Evolutionary conservation across 1,140 invertebrate genomes (phyloP).

Genomic region (Drosophila mojavensis): DNA sequence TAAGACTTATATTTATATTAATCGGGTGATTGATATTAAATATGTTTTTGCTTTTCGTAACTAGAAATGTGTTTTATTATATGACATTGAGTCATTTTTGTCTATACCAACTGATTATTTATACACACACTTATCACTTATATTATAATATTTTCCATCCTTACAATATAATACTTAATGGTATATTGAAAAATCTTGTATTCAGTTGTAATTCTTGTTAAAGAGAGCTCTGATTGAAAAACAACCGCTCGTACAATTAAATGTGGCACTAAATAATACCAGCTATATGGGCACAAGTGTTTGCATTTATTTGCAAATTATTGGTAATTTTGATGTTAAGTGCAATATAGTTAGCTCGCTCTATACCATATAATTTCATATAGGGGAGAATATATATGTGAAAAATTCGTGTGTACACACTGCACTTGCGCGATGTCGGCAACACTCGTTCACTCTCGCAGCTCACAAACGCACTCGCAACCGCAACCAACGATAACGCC

Average conservation of each 20-base stretch:
- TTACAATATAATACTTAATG: neutral
- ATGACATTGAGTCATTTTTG: too few species aligned
- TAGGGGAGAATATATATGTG: constrained; percentile 6
- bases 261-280: constrained; percentile 35
- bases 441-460: constrained; percentile 41
- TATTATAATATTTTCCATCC: neutral
- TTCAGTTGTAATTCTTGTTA: neutral
- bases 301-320: constrained; percentile 23
- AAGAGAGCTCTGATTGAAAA: neutral
- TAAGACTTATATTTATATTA: too few species aligned
- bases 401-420: constrained; percentile 50
- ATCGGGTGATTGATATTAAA: too few species aligned
- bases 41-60: too few species aligned
- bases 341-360: constrained; percentile 26
- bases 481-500: constrained; percentile 44
- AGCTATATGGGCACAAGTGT: constrained; percentile 7
- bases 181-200: neutral
- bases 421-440: constrained; percentile 23
- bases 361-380: constrained; percentile 6
- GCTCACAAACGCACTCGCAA: constrained; percentile 60
- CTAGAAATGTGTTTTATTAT: too few species aligned
- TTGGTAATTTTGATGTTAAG: neutral
- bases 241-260: neutral
- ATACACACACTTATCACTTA: too few species aligned
- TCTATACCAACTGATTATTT: too few species aligned